phyloP scores from a whole-genome alignment of 2,113 vertebrate species.

The Calonectris borealis region DNA sequence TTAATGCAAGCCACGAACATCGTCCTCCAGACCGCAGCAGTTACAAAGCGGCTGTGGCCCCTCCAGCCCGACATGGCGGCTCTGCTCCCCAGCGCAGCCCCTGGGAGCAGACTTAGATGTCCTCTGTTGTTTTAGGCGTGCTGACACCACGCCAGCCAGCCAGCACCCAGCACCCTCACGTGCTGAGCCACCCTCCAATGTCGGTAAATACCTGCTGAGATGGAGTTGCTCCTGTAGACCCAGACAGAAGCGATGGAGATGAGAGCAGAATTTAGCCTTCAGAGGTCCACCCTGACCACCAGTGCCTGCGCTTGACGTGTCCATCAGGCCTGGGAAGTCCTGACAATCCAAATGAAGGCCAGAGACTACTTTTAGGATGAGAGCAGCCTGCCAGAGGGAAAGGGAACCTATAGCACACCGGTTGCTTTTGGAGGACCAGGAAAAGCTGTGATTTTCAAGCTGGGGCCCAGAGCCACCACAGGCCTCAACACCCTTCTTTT shows the following conservation, averaged over 20 bases:
- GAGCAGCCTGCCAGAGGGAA: not conserved
- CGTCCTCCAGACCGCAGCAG: not conserved
- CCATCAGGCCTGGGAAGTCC: not conserved
- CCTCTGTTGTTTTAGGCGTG: not conserved
- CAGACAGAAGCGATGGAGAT: not conserved
- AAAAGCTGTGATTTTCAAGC: not conserved
- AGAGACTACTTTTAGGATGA: not conserved
- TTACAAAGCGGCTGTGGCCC: not conserved
- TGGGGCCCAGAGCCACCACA: not conserved
- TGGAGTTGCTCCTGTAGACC: not conserved
- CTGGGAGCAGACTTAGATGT: not conserved
- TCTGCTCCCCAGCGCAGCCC: not conserved
- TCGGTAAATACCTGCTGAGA: not conserved
- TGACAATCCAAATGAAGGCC: not conserved
- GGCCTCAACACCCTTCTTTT: not conserved
- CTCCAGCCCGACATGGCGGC: not conserved
- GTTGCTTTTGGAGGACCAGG: not conserved
- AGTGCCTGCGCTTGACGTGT: rapidly evolving
- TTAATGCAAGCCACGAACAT: not conserved
- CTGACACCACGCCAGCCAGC: not conserved
- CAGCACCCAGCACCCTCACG: not conserved
- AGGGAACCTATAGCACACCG: rapidly evolving
- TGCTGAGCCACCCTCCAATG: rapidly evolving
- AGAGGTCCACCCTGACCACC: not conserved
- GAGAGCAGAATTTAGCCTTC: not conserved